Evolutionary conservation across 2,797 vertebrate species (phyloP).

Genomic region (Coilia nasus): DNA sequence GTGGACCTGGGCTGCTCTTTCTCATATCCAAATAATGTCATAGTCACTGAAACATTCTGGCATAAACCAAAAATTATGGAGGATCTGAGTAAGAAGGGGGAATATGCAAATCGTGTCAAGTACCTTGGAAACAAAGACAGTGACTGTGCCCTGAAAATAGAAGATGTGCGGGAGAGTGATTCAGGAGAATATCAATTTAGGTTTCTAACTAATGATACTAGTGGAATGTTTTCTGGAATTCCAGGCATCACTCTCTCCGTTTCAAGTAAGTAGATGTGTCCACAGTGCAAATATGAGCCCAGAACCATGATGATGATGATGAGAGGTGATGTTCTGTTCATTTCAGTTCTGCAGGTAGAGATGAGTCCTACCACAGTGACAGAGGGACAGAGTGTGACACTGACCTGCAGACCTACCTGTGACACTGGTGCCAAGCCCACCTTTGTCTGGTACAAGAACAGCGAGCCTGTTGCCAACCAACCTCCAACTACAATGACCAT

Average conservation of each 20-base stretch:
- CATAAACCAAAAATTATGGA: background rate
- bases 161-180: constrained; percentile 42
- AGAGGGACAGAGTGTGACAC: constrained; percentile 50
- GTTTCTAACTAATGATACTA: background rate
- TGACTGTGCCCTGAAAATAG: constrained; percentile 33
- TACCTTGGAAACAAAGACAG: background rate
- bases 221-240: background rate
- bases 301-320: background rate
- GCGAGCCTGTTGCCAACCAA: background rate
- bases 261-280: constrained; percentile 47
- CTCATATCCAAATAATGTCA: background rate
- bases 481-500: background rate
- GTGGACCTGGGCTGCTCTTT: constrained; percentile 38
- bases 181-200: constrained; percentile 44
- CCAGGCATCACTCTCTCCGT: constrained; percentile 41
- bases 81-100: background rate
- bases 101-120: background rate
- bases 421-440: constrained; percentile 41
- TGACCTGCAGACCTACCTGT: constrained; percentile 55
- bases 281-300: background rate
- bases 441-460: constrained; percentile 38
- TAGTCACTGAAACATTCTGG: rapidly evolving
- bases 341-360: constrained; percentile 24
- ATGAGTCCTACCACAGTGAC: constrained; percentile 38
- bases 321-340: background rate